A percentile compares a stretch with the other conserved stretches of the same genome.
Conservation (phyloP, 2,113 vertebrate genomes). For the Tachysurus vachellii region DNA sequence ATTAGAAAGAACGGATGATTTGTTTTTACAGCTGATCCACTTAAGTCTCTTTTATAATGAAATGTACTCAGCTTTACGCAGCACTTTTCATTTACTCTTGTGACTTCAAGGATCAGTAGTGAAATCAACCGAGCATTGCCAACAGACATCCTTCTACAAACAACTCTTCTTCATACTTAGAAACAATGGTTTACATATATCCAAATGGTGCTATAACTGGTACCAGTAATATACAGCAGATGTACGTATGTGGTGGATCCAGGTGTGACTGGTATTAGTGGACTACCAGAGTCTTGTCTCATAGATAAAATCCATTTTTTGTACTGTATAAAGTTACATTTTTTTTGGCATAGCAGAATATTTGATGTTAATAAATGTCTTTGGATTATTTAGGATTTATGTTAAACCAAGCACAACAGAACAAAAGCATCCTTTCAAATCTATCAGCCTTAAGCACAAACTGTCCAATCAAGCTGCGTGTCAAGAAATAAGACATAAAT, state of each 20-base stretch:
- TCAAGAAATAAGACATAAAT: background rate
- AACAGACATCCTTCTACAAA: constrained; percentile 13
- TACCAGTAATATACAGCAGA: background rate
- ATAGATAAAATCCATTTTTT: background rate
- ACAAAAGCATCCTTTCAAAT: background rate
- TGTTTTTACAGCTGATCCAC: background rate
- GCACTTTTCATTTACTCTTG: constrained; percentile 14
- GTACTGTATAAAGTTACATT: background rate
- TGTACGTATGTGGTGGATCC: background rate
- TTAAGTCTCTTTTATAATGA: constrained; percentile 27
- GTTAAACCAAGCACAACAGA: background rate
- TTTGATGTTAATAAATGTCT: background rate
- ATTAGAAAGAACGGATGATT: background rate
- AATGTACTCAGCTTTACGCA: constrained; percentile 28
- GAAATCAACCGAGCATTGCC: constrained; percentile 20
- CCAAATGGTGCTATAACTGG: background rate
- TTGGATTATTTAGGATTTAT: background rate
- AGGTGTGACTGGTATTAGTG: background rate
- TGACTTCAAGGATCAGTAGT: background rate
- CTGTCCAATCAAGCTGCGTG: background rate
- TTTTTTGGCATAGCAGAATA: background rate
- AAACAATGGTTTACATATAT: constrained; percentile 31
- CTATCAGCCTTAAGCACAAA: background rate
- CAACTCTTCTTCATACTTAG: background rate
- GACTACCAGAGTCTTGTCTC: background rate